Percentiles rank a stretch among this genome's conserved stretches.
phyloP scores from a whole-genome alignment of 2,797 vertebrate species.

The Heterohyrax brucei region DNA sequence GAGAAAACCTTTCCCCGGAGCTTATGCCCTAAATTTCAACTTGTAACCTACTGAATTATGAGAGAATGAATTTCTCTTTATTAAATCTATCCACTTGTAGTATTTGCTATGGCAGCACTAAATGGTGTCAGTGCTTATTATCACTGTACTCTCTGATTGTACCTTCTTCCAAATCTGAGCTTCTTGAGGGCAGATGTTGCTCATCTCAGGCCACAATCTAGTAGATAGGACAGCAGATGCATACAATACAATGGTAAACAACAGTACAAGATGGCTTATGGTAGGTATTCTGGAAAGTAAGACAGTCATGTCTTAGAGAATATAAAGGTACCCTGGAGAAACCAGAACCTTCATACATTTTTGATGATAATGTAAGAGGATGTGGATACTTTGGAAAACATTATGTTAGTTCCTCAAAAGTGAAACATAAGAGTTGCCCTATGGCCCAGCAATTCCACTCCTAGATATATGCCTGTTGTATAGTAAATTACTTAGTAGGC shows the following conservation, averaged over 20 bases:
- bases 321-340: neutral
- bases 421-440: neutral
- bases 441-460: neutral
- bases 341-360: neutral
- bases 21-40: no score
- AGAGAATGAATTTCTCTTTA: no score
- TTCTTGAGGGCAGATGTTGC: neutral
- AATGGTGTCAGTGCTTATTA: constrained; percentile 5
- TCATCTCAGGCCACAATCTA: neutral
- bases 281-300: constrained; percentile 10
- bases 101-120: no score
- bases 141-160: neutral
- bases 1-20: no score
- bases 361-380: neutral
- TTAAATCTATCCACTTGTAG: no score
- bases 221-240: neutral
- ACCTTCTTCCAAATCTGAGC: neutral
- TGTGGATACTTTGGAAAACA: neutral
- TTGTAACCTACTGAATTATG: no score
- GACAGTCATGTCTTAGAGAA: neutral
- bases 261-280: neutral
- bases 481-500: no score
- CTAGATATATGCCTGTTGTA: neutral
- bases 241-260: neutral
- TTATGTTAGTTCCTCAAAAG: neutral